Conservation (phyloP, 1,140 invertebrate genomes). For the Monomorium pharaonis region DNA sequence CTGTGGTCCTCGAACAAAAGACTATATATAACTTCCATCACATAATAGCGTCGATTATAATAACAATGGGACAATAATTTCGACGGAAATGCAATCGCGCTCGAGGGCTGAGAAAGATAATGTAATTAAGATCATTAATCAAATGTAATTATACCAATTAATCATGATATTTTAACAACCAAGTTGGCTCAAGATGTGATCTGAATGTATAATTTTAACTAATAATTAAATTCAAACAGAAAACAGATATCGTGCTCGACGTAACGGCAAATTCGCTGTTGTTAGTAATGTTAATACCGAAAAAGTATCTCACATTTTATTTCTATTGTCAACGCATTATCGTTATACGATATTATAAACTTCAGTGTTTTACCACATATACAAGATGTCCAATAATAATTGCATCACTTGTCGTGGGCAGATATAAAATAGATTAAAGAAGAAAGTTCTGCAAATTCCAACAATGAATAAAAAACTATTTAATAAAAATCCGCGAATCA, state of each 20-base stretch:
- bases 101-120: slow-evolving; percentile 18
- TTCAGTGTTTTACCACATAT: background rate
- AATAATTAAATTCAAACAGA: slow-evolving; percentile 57
- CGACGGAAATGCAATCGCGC: slow-evolving; percentile 13
- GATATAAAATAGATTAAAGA: too few relatives aligned
- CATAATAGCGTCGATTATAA: background rate
- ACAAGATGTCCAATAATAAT: too few relatives aligned
- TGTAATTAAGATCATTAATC: slow-evolving; percentile 66
- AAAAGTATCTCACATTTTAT: background rate
- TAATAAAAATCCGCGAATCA: too few relatives aligned
- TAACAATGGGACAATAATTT: slow-evolving; percentile 27
- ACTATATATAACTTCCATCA: background rate
- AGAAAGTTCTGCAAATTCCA: too few relatives aligned
- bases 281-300: background rate
- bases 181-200: slow-evolving; percentile 4
- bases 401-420: too few relatives aligned
- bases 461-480: too few relatives aligned
- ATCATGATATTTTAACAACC: slow-evolving; percentile 26
- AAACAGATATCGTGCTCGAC: background rate
- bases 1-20: background rate
- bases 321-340: background rate
- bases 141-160: slow-evolving; percentile 68
- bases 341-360: background rate
- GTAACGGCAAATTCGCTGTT: background rate
- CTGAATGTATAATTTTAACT: slow-evolving; percentile 61